Conservation (phyloP, 2,888 invertebrate species). For the Asteroscopus sphinx region DNA sequence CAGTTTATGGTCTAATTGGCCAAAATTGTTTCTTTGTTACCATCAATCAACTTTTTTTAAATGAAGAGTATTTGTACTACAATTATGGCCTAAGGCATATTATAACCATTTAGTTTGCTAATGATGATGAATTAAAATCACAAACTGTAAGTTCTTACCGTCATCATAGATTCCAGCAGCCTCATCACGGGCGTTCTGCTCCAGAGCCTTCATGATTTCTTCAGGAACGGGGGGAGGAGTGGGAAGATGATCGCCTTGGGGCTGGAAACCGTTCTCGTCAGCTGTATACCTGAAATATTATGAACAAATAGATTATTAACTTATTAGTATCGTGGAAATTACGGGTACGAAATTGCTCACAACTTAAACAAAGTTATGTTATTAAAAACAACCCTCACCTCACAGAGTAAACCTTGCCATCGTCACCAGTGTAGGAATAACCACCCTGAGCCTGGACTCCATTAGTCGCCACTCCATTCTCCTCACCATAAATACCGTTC, state of each 20-base stretch:
- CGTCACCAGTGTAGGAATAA: slow-evolving; percentile 83
- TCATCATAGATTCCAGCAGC: slow-evolving; percentile 85
- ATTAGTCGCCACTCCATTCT: slow-evolving; percentile 80
- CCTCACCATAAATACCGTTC: slow-evolving; percentile 83
- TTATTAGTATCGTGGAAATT: too few species aligned
- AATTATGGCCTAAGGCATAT: too few species aligned
- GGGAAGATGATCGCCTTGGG: slow-evolving; percentile 82
- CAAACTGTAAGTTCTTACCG: slow-evolving; percentile 64
- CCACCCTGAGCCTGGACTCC: slow-evolving; percentile 84
- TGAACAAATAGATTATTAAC: too few species aligned
- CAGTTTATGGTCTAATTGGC: too few species aligned
- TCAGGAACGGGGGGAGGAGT: slow-evolving; percentile 83
- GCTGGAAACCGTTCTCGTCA: slow-evolving; percentile 83
- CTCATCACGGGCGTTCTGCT: slow-evolving; percentile 84
- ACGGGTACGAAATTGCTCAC: too few species aligned
- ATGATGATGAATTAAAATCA: too few species aligned
- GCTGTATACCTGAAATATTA: slow-evolving; percentile 78
- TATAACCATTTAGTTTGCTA: too few species aligned
- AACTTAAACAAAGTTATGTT: too few species aligned
- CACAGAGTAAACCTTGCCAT: slow-evolving; percentile 81
- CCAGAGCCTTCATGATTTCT: slow-evolving; percentile 80
- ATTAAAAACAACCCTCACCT: slow-evolving; percentile 63
- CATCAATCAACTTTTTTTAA: too few species aligned
- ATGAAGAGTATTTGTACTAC: too few species aligned
- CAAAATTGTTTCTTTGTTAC: too few species aligned